These are phyloP conservation scores for Galaxias olidus DNA, from an alignment of 2,797 vertebrate species.

Conservation along the genomic window DNA sequence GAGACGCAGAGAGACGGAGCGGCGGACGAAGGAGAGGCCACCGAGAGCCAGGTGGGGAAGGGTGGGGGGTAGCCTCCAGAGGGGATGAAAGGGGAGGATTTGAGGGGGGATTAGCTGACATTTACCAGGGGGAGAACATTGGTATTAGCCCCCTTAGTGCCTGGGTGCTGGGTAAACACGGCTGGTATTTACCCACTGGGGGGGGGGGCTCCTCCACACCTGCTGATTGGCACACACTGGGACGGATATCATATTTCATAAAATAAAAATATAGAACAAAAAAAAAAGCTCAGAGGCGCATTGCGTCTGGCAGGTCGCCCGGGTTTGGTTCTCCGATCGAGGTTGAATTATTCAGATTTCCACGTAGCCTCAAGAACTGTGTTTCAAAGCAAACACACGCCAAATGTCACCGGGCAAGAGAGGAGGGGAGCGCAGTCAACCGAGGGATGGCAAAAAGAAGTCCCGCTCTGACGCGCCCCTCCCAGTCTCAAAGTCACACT, in stretches of 20 bases:
- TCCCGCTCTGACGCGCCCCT: too few relatives aligned
- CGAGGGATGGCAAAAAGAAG: too few relatives aligned
- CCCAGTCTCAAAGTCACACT: too few relatives aligned
- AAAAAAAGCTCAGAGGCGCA: too few relatives aligned
- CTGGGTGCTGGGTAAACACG: constrained; percentile 70
- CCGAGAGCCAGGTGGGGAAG: neutral
- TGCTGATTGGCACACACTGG: constrained; percentile 64
- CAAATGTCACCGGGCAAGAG: too few relatives aligned
- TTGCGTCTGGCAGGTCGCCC: too few relatives aligned
- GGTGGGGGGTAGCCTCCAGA: neutral
- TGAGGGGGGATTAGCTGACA: constrained; percentile 68
- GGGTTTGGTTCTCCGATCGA: too few relatives aligned
- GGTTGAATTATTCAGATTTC: too few relatives aligned
- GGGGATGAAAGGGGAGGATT: constrained; percentile 13
- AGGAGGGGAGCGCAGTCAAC: too few relatives aligned
- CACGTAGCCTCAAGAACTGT: too few relatives aligned
- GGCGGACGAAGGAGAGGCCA: neutral
- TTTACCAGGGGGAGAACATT: constrained; percentile 74
- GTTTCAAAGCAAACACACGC: too few relatives aligned
- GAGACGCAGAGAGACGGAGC: neutral
- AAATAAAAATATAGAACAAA: too few relatives aligned
- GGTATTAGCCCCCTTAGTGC: constrained; percentile 60
- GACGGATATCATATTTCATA: constrained; percentile 22
- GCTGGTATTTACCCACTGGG: constrained; percentile 75
- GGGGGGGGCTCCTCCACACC: constrained; percentile 62